A percentile compares a stretch with the other conserved stretches of the same genome.
phyloP scores from a whole-genome alignment of 2,113 vertebrate genomes.

The Apodemus sylvaticus region DNA sequence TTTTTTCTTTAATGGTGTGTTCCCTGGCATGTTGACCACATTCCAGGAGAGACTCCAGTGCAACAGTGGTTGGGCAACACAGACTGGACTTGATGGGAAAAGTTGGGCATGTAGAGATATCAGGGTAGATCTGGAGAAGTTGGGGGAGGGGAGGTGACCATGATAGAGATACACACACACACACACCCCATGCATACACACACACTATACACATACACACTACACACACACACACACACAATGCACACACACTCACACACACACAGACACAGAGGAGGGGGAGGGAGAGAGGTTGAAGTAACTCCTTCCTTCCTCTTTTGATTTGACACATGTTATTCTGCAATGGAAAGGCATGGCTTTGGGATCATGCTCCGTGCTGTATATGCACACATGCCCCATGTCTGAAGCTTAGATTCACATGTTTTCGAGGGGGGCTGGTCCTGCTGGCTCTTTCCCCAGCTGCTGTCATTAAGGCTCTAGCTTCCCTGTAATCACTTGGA shows the following conservation, averaged over 20 bases:
- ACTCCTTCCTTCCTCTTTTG: not conserved
- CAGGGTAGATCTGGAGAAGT: not conserved
- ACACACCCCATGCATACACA: not conserved
- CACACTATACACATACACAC: not conserved
- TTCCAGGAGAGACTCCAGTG: not conserved
- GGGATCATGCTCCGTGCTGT: not conserved
- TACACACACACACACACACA: not conserved
- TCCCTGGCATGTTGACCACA: not conserved
- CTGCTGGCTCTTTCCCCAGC: constrained; percentile 35
- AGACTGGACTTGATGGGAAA: not conserved
- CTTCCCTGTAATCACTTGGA: constrained; percentile 51
- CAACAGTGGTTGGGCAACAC: not conserved
- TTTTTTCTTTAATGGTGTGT: not conserved
- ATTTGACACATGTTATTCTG: not conserved
- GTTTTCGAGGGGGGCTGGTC: constrained; percentile 22
- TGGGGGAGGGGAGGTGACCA: too few relatives aligned
- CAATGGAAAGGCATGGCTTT: not conserved
- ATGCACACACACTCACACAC: not conserved
- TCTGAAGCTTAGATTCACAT: not conserved
- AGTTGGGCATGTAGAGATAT: not conserved
- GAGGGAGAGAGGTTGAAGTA: not conserved
- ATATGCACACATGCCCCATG: not conserved
- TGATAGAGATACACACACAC: not conserved
- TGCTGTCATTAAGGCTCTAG: constrained; percentile 50
- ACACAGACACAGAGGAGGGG: not conserved